Percentiles rank a stretch among this genome's conserved stretches.
Evolutionary conservation across 2,797 vertebrate genomes (phyloP).

Genomic region (Hydrolagus colliei): DNA sequence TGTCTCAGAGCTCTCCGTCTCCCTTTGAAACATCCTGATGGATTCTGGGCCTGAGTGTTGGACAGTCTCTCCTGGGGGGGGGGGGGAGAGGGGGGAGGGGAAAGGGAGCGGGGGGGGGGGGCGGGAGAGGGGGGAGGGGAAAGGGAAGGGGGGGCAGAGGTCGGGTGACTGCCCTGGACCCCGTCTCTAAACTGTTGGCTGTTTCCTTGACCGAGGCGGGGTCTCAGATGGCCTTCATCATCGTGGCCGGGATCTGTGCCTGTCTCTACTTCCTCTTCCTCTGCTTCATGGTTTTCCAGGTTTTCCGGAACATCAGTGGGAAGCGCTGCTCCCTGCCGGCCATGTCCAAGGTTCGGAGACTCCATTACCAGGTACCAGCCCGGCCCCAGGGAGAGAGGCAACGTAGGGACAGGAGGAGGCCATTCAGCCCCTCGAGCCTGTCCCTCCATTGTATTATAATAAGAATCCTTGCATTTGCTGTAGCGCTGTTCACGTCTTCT

Average conservation of each 20-base stretch:
- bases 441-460: no score
- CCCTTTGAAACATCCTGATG: no score
- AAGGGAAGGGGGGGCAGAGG: no score
- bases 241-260: constrained; percentile 90
- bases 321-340: constrained; percentile 83
- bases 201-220: constrained; percentile 55
- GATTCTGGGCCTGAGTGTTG: no score
- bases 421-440: background rate
- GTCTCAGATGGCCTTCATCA: constrained; percentile 92
- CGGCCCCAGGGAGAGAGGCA: no score
- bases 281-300: constrained; percentile 97
- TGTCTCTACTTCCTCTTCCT: constrained; percentile 96
- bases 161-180: background rate
- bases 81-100: no score
- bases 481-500: no score
- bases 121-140: no score
- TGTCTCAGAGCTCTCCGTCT: no score
- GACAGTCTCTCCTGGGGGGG: no score
- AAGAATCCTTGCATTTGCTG: no score
- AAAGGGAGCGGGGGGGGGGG: no score
- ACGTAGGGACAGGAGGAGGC: background rate
- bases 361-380: constrained; percentile 79
- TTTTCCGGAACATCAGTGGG: constrained; percentile 91
- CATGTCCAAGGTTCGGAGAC: constrained; percentile 86
- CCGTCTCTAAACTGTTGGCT: background rate